Evolutionary conservation across 1,140 invertebrate genomes (phyloP), one percentile per base, ranked within the genome.

Genomic region (Holotrichia oblita): DNA sequence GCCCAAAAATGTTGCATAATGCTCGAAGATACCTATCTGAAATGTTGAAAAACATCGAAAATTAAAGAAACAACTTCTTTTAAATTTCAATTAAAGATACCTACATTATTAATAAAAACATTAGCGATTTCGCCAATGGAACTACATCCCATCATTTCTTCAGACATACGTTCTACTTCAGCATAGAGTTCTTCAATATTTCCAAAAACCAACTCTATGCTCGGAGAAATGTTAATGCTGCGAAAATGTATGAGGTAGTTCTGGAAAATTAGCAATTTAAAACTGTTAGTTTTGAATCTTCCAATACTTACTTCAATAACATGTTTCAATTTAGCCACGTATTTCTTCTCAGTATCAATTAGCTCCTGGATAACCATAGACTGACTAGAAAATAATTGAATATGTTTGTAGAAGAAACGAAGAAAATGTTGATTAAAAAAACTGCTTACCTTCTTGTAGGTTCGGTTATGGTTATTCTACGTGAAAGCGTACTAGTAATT

Each of bases 101-200:
- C 2, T 27, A 69, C 61, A 9, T 69, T 24, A 9, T 24, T 69
- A 27, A 69, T 9, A 27, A 69, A 69, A 27, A 22, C 61, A 9
- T 27, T 27, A 7, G 22, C 61, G 8, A 69, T n/a, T 2, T 69
- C 61, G 8, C 24, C 22, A 12, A 27, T 14, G 17, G 22, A 12
- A 24, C 12, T 27, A 27, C 22, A 69, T 9, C 12, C 10, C 14
- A 22, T 69, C 20, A 69, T 10, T 27, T 69, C 61, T 20, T 6
- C 8, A 24, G 12, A 27, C 8, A 69, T 9, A 0, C 22, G 6
- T 12, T 69, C 22, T 6, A 69, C 22, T 1, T 27, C 61, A 14
- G 17, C 20, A 69, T 69, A 69, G 8, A 69, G 27, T 22, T 34
- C 22, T 69, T 69, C 61, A 22, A 69, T 69, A 34, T 69, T 34